Conservation (phyloP, 2,113 vertebrate genomes). For the western clawed frog (Xenopus tropicalis) region UCB_Xtro_10.0 CM004447.2:90539001-90539500, state of each 20-base stretch:
- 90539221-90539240: constrained; percentile 65
- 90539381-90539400: no score
- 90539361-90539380: no score
- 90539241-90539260: constrained; percentile 53
- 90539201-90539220: background rate
- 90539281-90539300: constrained; percentile 1
- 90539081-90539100: background rate
- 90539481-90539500: no score
- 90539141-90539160: constrained; percentile 17
- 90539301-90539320: no score
- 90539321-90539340: no score
- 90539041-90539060: constrained; percentile 6
- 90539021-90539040: constrained; percentile 13
- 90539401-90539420: no score
- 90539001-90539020: constrained; percentile 43
- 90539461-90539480: no score
- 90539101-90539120: constrained; percentile 10
- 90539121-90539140: constrained; percentile 40
- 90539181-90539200: constrained; percentile 17
- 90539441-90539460: no score
- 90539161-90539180: no score
- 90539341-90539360: no score
- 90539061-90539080: constrained; percentile 14
- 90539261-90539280: constrained; percentile 64
- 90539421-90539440: no score